These are phyloP conservation scores for Halichoerus grypus DNA, from an alignment of 2,113 vertebrate genomes.

Conservation along the genomic window DNA sequence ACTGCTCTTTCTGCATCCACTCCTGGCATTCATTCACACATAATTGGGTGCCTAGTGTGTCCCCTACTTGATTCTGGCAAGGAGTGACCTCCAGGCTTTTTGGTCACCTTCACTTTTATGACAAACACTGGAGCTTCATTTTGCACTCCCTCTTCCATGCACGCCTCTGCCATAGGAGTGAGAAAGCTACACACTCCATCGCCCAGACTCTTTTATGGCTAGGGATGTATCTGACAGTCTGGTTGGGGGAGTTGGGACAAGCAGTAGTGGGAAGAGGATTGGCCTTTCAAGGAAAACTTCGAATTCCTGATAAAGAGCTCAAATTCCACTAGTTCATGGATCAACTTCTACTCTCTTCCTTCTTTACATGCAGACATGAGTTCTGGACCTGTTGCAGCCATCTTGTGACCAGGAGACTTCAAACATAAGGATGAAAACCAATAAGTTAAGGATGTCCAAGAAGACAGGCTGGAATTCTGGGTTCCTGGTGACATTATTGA, in stretches of 20 bases:
- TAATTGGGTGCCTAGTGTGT: accelerated
- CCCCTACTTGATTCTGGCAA: neutral
- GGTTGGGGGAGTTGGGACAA: neutral
- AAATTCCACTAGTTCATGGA: no score
- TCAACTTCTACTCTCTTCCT: neutral
- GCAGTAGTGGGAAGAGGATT: no score
- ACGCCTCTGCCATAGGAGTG: neutral
- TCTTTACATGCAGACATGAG: neutral
- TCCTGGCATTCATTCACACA: neutral
- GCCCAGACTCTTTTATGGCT: neutral
- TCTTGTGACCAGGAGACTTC: constrained; percentile 1
- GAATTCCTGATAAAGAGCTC: neutral
- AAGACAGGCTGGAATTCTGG: neutral
- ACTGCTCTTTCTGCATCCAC: neutral
- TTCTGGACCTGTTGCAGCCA: neutral
- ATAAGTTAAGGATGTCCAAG: neutral
- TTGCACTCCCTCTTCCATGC: neutral
- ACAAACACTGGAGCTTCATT: neutral
- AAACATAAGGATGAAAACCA: neutral
- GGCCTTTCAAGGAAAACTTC: neutral
- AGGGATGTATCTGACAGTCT: neutral
- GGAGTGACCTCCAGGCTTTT: neutral
- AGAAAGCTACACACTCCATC: neutral
- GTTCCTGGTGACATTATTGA: neutral
- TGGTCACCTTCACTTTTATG: no score